phyloP scores from a whole-genome alignment of 2,797 vertebrate species.

The Nothura maculosa region DNA sequence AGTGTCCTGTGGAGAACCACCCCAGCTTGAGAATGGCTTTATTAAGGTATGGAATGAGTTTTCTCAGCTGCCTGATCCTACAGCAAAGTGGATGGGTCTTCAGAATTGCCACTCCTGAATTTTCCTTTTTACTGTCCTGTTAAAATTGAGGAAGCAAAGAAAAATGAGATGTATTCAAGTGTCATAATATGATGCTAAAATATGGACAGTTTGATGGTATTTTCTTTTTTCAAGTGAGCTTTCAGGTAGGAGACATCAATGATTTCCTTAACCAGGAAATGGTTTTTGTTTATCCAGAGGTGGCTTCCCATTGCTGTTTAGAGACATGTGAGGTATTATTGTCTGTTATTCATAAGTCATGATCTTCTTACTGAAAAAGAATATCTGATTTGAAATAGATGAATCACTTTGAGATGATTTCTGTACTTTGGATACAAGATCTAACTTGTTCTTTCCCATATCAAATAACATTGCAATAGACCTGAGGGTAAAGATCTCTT shows the following conservation, averaged over 20 bases:
- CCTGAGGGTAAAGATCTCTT: neutral
- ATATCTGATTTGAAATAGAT: neutral
- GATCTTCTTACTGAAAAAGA: neutral
- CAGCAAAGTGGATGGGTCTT: neutral
- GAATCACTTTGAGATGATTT: neutral
- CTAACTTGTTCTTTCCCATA: neutral
- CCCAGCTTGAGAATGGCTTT: conserved; percentile 88
- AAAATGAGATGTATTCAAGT: rapidly evolving
- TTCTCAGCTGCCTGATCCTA: neutral
- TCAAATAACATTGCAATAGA: neutral
- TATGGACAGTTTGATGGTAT: neutral
- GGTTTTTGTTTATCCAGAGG: neutral
- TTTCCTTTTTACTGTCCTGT: neutral
- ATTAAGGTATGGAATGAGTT: conserved; percentile 85
- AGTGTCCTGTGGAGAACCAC: conserved; percentile 88
- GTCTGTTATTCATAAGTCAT: neutral
- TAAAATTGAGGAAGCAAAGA: neutral
- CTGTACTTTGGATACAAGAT: neutral
- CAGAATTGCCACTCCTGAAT: neutral
- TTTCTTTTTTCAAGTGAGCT: neutral
- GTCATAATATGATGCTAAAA: neutral
- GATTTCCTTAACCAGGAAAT: neutral
- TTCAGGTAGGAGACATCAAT: neutral
- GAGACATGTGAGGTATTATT: neutral
- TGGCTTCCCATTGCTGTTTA: neutral